Percentiles rank a stretch among this genome's conserved stretches.
phyloP scores from a whole-genome alignment of 2,888 invertebrate species.

The Protula sp. region DNA sequence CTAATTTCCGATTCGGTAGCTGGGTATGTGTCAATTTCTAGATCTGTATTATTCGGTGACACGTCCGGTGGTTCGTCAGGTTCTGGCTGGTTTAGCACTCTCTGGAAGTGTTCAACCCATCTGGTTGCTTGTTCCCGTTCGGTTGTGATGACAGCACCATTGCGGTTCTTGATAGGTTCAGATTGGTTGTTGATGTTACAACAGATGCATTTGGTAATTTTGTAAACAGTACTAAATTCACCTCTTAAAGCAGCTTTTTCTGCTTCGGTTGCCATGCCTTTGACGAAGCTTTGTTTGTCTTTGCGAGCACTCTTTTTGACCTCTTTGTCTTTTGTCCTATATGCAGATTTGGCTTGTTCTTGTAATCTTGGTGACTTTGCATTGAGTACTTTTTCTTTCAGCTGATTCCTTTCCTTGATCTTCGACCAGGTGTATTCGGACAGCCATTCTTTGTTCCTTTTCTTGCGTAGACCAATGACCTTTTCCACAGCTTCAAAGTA shows the following conservation, averaged over 20 bases:
- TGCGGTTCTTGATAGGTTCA: conserved; percentile 1
- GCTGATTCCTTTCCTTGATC: too few relatives aligned
- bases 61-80: background rate
- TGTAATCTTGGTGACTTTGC: too few relatives aligned
- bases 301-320: too few relatives aligned
- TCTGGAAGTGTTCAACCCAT: conserved; percentile 5
- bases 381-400: too few relatives aligned
- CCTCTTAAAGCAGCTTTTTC: conserved; percentile 1
- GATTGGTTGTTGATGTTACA: background rate
- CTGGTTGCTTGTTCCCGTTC: background rate
- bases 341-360: too few relatives aligned
- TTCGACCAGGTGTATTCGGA: too few relatives aligned
- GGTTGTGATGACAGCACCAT: background rate
- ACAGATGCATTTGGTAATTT: background rate
- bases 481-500: too few relatives aligned
- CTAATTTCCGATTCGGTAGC: background rate
- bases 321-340: too few relatives aligned
- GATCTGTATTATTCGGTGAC: background rate
- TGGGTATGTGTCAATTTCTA: conserved; percentile 1
- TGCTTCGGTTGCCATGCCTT: conserved; percentile 1
- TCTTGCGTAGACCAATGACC: too few relatives aligned
- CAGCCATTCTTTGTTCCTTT: too few relatives aligned
- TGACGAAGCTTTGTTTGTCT: background rate
- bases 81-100: background rate
- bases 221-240: background rate